Evolutionary conservation across 1,140 invertebrate genomes (phyloP).

Genomic region (Contarinia nasturtii): DNA sequence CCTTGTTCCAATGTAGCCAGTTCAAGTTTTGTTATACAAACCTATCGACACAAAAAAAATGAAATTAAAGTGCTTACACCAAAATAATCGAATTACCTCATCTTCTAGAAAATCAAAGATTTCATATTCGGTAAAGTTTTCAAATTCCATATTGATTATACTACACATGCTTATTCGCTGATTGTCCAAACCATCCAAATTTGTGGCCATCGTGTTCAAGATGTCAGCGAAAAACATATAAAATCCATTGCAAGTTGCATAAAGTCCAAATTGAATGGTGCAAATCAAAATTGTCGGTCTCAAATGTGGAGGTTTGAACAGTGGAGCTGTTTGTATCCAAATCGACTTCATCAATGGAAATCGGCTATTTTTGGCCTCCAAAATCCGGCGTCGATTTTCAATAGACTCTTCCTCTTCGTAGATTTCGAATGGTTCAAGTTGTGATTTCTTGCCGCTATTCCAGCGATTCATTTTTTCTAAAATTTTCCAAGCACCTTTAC

Average conservation of each 20-base stretch:
- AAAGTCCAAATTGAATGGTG: constrained; percentile 29
- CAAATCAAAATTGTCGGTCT: too few species aligned
- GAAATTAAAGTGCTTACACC: neutral
- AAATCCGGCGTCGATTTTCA: neutral
- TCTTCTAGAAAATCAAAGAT: neutral
- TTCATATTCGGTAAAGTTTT: neutral
- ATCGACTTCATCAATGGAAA: constrained; percentile 12
- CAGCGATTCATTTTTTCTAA: constrained; percentile 34
- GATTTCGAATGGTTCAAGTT: neutral
- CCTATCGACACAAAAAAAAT: neutral
- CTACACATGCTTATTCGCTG: constrained; percentile 10
- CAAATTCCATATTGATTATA: constrained; percentile 4
- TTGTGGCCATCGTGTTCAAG: constrained; percentile 24
- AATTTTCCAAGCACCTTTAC: constrained; percentile 31
- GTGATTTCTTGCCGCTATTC: constrained; percentile 20
- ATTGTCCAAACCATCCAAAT: constrained; percentile 8
- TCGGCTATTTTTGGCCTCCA: neutral
- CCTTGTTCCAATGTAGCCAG: constrained; percentile 8
- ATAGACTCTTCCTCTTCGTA: neutral
- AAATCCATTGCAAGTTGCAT: constrained; percentile 29
- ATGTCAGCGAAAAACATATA: constrained; percentile 32
- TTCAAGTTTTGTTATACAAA: constrained; percentile 7
- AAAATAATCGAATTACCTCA: neutral
- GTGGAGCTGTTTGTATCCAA: constrained; percentile 25
- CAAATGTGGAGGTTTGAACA: too few species aligned